Conservation (phyloP, 1,140 invertebrate genomes). For the Drosophila mauritiana region DNA sequence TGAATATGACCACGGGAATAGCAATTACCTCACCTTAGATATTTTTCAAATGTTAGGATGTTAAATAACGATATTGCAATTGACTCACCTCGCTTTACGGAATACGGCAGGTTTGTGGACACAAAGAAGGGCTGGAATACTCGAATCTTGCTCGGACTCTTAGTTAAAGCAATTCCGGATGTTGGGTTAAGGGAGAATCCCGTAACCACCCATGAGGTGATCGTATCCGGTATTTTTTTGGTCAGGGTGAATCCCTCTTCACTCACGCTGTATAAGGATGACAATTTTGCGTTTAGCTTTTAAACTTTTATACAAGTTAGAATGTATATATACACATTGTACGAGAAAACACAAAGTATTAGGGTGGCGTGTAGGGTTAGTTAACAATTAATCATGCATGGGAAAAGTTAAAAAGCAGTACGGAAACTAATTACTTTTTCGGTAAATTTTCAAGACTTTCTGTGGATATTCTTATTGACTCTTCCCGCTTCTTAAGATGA, state of each 20-base stretch:
- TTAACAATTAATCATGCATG: constrained; percentile 8
- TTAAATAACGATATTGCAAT: too few relatives aligned
- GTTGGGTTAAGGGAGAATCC: constrained; percentile 95
- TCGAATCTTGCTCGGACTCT: constrained; percentile 89
- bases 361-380: constrained; percentile 9
- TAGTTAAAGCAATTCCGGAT: constrained; percentile 93
- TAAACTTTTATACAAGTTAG: too few relatives aligned
- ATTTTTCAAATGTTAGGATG: background rate
- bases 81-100: constrained; percentile 89
- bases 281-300: background rate
- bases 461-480: constrained; percentile 3
- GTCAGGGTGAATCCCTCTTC: constrained; percentile 72
- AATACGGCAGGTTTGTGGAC: constrained; percentile 91
- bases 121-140: constrained; percentile 96
- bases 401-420: constrained; percentile 17
- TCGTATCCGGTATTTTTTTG: constrained; percentile 91
- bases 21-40: constrained; percentile 75
- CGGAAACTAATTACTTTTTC: constrained; percentile 23
- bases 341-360: constrained; percentile 9
- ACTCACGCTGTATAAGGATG: constrained; percentile 33
- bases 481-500: background rate
- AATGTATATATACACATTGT: background rate
- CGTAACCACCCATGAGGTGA: constrained; percentile 96
- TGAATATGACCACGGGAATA: constrained; percentile 79
- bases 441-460: constrained; percentile 25